Conservation (phyloP, 1,140 invertebrate genomes). For the Drosophila parvula region DNA sequence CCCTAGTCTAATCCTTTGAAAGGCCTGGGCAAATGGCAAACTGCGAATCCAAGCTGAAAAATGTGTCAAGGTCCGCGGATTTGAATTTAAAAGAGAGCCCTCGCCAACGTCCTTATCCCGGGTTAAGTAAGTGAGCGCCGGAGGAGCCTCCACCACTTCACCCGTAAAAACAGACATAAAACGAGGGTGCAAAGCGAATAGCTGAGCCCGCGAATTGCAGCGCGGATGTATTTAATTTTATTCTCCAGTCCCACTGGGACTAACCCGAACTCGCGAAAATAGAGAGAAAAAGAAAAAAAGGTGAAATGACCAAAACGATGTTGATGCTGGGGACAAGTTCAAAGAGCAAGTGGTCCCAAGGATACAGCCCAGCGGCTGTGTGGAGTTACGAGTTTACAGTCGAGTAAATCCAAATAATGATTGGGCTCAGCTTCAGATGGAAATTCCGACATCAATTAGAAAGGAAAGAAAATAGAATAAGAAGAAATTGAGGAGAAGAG, state of each 20-base stretch:
- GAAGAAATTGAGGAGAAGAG: not conserved
- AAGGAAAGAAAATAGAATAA: not conserved
- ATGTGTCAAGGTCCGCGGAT: slow-evolving; percentile 77
- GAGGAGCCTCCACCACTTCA: slow-evolving; percentile 36
- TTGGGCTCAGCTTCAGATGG: slow-evolving; percentile 6
- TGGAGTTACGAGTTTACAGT: slow-evolving; percentile 25
- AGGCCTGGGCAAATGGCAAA: slow-evolving; percentile 43
- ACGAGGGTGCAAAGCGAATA: slow-evolving; percentile 41
- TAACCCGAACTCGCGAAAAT: not conserved
- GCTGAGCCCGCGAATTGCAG: slow-evolving; percentile 64
- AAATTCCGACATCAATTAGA: slow-evolving; percentile 20
- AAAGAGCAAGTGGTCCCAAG: slow-evolving; percentile 39
- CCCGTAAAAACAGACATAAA: slow-evolving; percentile 67
- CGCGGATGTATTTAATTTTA: slow-evolving; percentile 71
- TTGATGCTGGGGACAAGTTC: slow-evolving; percentile 49
- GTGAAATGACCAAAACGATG: slow-evolving; percentile 54
- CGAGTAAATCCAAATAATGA: slow-evolving; percentile 47
- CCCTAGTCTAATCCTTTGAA: slow-evolving; percentile 40
- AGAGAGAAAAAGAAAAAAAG: slow-evolving; percentile 41
- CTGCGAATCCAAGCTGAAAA: slow-evolving; percentile 58
- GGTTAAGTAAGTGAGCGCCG: slow-evolving; percentile 49
- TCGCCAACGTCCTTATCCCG: slow-evolving; percentile 59
- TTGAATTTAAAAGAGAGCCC: slow-evolving; percentile 58
- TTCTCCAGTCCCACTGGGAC: slow-evolving; percentile 45
- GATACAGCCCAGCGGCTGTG: slow-evolving; percentile 2